phyloP scores from a whole-genome alignment of 2,113 vertebrate genomes.

The Mormyrus iriodes region DNA sequence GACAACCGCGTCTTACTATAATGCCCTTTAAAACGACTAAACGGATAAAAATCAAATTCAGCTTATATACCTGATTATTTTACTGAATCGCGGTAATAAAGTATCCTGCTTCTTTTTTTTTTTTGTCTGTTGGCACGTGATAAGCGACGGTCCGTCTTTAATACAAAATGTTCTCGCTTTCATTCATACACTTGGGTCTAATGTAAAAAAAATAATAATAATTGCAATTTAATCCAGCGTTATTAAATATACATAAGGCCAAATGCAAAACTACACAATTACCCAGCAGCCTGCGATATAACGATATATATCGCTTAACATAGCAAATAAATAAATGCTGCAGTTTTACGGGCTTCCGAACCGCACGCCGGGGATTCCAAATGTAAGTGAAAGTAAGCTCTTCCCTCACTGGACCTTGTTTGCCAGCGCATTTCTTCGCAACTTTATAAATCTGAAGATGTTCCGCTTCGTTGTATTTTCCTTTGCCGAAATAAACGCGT shows the following conservation, averaged over 20 bases:
- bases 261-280: background rate
- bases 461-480: background rate
- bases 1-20: background rate
- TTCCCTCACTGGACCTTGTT: background rate
- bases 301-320: background rate
- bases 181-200: background rate
- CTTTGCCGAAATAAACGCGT: background rate
- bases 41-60: background rate
- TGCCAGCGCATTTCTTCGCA: background rate
- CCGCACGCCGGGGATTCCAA: background rate
- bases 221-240: background rate
- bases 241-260: background rate
- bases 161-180: background rate
- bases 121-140: conserved; percentile 16
- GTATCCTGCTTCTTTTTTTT: background rate
- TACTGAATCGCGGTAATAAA: background rate
- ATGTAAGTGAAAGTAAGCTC: no score
- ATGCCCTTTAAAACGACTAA: background rate
- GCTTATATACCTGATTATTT: background rate
- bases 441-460: background rate
- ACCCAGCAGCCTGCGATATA: background rate
- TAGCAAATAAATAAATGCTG: background rate
- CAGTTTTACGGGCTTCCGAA: background rate
- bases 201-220: background rate
- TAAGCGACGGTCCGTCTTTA: background rate